Evolutionary conservation across 2,888 invertebrate genomes (phyloP).

Genomic region (Acleris laterana): DNA sequence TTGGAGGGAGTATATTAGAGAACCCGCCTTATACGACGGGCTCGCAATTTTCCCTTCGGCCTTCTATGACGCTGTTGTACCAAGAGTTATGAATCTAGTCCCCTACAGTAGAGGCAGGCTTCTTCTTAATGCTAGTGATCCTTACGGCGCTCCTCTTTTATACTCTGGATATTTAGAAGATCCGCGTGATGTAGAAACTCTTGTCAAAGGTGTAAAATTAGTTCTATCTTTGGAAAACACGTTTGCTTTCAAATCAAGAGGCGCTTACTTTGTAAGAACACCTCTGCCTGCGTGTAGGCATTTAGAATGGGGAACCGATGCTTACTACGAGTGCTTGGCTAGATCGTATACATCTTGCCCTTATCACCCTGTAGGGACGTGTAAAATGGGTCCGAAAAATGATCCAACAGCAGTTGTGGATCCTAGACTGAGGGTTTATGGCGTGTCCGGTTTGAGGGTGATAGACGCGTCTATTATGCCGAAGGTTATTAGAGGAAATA

Average conservation of each 20-base stretch:
- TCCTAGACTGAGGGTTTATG: slow-evolving; percentile 86
- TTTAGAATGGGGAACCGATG: slow-evolving; percentile 84
- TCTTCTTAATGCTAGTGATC: slow-evolving; percentile 86
- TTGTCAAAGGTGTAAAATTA: slow-evolving; percentile 85
- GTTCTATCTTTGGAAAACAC: slow-evolving; percentile 83
- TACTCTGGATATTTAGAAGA: slow-evolving; percentile 87
- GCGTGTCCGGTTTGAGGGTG: slow-evolving; percentile 85
- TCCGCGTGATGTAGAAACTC: slow-evolving; percentile 82
- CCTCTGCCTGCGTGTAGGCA: slow-evolving; percentile 84
- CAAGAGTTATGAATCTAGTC: slow-evolving; percentile 83
- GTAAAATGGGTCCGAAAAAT: slow-evolving; percentile 80
- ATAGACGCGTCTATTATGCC: slow-evolving; percentile 94
- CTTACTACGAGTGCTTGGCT: slow-evolving; percentile 86
- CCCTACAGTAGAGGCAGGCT: slow-evolving; percentile 86
- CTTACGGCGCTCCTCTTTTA: slow-evolving; percentile 87
- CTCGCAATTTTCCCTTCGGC: slow-evolving; percentile 75
- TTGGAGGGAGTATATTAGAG: slow-evolving; percentile 77
- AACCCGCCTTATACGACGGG: slow-evolving; percentile 71
- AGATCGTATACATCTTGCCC: slow-evolving; percentile 82
- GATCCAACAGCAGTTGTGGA: slow-evolving; percentile 87
- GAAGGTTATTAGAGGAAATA: slow-evolving; percentile 89
- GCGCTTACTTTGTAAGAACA: slow-evolving; percentile 79
- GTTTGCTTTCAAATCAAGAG: slow-evolving; percentile 80
- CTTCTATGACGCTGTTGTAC: slow-evolving; percentile 84
- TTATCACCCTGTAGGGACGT: slow-evolving; percentile 73